Evolutionary conservation across 2,888 invertebrate genomes (phyloP).

Genomic region (Lochmaea crataegi): DNA sequence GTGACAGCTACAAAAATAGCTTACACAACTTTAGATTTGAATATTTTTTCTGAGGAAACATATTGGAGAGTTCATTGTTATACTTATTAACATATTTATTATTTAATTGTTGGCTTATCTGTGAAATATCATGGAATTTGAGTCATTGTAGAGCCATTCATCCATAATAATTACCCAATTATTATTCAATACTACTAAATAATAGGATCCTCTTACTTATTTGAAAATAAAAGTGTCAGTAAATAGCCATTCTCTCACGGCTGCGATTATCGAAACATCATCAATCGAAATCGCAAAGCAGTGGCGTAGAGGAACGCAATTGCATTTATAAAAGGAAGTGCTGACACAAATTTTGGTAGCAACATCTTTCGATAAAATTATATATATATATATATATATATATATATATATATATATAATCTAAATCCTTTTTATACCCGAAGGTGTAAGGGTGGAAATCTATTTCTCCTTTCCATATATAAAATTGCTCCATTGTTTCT

Average conservation of each 20-base stretch:
- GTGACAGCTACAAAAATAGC: no score
- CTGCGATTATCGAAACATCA: conserved; percentile 2
- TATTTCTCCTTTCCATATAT: no score
- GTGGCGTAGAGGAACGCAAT: background rate
- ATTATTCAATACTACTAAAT: conserved; percentile 23
- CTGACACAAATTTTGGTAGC: no score
- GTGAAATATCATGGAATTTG: background rate
- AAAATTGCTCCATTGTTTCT: no score
- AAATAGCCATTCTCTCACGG: conserved; percentile 20
- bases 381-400: no score
- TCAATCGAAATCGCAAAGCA: background rate
- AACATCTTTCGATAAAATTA: no score
- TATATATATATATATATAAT: no score
- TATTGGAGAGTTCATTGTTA: no score
- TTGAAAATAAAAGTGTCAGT: conserved; percentile 26
- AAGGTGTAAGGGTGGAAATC: no score
- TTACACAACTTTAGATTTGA: no score
- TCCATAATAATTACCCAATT: conserved; percentile 21
- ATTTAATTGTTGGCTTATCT: background rate
- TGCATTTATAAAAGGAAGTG: background rate
- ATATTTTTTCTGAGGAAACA: no score
- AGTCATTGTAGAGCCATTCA: conserved; percentile 1
- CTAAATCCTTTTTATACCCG: no score
- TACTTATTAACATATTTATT: background rate
- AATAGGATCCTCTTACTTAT: conserved; percentile 26